Evolutionary conservation across 1,140 invertebrate genomes (phyloP), one percentile per base, ranked within the genome.

Genomic region (Glossosoma conforme): DNA sequence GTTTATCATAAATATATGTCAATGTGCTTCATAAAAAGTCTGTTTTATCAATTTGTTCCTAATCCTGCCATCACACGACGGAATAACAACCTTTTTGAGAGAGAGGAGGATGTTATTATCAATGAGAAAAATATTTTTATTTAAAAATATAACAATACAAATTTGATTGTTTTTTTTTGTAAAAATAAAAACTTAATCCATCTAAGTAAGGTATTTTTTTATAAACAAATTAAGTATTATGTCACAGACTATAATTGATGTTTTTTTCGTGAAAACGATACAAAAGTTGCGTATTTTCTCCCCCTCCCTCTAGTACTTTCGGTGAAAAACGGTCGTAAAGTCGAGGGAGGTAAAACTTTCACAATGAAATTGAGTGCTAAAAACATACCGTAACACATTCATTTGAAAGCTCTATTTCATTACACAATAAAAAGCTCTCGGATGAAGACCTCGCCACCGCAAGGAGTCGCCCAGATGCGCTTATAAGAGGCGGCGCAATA

Each of bases 311-410:
- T n/a, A n/a, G n/a, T n/a, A n/a, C n/a, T n/a, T n/a, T 25, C 17
- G 28, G 44, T 50, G 50, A 50, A 53, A 45, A 52, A 51, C 44
- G 56, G 24, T 58, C 56, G 47, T 58, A 58, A 58, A 58, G 47
- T 21, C 14, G 38, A n/a, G 14, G 20, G 38, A 44, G 44, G 19
- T 44, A 49, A 57, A 44, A 48, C 18, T 52, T 40, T 38, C 41
- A 50, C 55, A 53, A 49, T 37, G 54, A 53, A 52, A 32, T 38
- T 43, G 42, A 19, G 14, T 41, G 56, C 51, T 46, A 40, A 54
- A 44, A 48, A 49, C 43, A 48, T 42, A 58, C 52, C 52, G 52
- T 52, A 58, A 58, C 56, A 58, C 55, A 58, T 58, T 58, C 56
- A 42, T 54, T 44, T 36, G 28, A 45, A 24, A 49, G 43, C 19